A percentile compares a stretch with the other conserved stretches of the same genome.
phyloP scores from a whole-genome alignment of 2,797 vertebrate species.

The Epinephelus malabaricus region DNA sequence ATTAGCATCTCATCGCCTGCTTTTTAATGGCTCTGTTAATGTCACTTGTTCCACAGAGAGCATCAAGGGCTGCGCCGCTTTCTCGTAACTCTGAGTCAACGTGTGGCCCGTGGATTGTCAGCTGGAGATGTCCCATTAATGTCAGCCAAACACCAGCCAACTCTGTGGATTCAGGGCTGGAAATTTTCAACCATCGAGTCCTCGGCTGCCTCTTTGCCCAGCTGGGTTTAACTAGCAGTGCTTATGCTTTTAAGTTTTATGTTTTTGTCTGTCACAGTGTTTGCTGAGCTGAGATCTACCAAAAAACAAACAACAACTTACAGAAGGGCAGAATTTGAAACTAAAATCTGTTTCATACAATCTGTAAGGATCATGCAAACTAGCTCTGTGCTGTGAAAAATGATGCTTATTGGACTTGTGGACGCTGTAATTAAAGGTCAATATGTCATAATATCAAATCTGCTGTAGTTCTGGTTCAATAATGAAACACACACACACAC shows the following conservation, averaged over 20 bases:
- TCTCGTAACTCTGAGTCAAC: slow-evolving; percentile 74
- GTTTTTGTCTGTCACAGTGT: not conserved
- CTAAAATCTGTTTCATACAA: not conserved
- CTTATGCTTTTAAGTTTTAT: not conserved
- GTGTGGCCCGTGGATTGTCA: slow-evolving; percentile 7
- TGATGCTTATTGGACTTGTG: not conserved
- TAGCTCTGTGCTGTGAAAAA: not conserved
- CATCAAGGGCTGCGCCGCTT: slow-evolving; percentile 8
- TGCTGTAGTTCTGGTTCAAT: not conserved
- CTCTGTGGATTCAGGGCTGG: slow-evolving; percentile 13
- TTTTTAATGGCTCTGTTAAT: slow-evolving; percentile 55
- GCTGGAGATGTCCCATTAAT: slow-evolving; percentile 19
- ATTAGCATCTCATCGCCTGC: slow-evolving; percentile 51
- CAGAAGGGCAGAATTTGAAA: not conserved
- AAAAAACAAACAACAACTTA: not conserved
- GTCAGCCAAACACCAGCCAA: not conserved
- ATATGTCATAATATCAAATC: not conserved
- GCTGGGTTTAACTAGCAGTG: not conserved
- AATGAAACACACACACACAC: not conserved
- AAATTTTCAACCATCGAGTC: slow-evolving; percentile 24
- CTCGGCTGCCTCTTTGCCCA: not conserved
- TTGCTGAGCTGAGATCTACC: not conserved
- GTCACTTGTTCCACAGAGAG: slow-evolving; percentile 50
- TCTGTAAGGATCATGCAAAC: not conserved
- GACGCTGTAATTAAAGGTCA: slow-evolving; percentile 1